Conservation (phyloP, 2,797 vertebrate species). For the Steatocranus sp. region DNA sequence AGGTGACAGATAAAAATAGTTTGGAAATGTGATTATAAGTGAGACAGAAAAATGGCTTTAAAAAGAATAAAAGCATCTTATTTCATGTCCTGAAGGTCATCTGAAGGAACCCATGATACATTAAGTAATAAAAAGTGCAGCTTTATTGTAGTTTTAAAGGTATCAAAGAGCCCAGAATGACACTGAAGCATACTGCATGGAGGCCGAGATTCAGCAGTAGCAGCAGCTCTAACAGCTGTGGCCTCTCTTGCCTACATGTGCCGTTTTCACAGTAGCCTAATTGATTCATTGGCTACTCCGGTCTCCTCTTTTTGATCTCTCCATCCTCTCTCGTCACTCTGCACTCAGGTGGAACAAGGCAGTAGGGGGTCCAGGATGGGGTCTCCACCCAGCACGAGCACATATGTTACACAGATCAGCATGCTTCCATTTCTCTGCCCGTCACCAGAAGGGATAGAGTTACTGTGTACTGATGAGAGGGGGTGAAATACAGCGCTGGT, state of each 20-base stretch:
- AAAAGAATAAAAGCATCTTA: background rate
- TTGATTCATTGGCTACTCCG: conserved; percentile 35
- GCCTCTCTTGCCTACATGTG: background rate
- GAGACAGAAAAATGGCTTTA: background rate
- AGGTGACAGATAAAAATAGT: conserved; percentile 33
- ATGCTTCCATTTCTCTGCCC: conserved; percentile 80
- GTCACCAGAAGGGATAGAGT: conserved; percentile 80
- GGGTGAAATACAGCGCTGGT: conserved; percentile 77
- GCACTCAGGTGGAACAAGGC: conserved; percentile 55
- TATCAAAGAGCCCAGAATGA: background rate
- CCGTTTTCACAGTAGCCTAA: conserved; percentile 38
- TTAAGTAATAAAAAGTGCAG: background rate
- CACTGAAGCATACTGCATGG: background rate
- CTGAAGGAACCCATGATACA: background rate
- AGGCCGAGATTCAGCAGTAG: background rate
- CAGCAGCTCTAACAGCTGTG: background rate
- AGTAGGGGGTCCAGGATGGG: conserved; percentile 55
- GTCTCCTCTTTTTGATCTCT: conserved; percentile 31
- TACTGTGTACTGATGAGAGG: conserved; percentile 82
- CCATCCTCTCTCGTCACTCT: conserved; percentile 39
- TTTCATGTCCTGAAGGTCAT: background rate
- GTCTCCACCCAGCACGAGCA: conserved; percentile 64
- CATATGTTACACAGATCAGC: conserved; percentile 91
- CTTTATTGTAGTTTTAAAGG: background rate
- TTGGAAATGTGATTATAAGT: background rate